phyloP scores from a whole-genome alignment of 2,888 invertebrate genomes.

The Thereva nobilitata region DNA sequence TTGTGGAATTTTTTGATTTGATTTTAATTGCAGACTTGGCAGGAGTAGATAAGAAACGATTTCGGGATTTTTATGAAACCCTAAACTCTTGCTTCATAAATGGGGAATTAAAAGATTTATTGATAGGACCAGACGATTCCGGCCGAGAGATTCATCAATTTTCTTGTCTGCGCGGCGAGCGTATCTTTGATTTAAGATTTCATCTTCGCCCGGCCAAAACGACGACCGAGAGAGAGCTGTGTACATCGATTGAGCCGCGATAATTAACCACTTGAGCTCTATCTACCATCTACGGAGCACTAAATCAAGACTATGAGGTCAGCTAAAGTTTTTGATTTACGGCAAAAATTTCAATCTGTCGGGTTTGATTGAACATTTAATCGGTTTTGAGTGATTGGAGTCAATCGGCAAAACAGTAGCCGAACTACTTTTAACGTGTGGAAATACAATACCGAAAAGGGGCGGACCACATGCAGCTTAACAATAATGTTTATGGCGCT shows the following conservation, averaged over 20 bases:
- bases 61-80: conserved; percentile 22
- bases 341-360: conserved; percentile 33
- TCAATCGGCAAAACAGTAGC: conserved; percentile 32
- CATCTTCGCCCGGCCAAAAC: background rate
- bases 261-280: conserved; percentile 29
- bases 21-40: conserved; percentile 41
- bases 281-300: conserved; percentile 19
- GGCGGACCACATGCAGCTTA: conserved; percentile 17
- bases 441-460: conserved; percentile 30
- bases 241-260: conserved; percentile 7
- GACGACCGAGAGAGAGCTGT: conserved; percentile 2
- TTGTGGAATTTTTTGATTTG: conserved; percentile 41
- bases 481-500: background rate
- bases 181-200: conserved; percentile 36
- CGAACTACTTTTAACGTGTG: conserved; percentile 26
- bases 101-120: conserved; percentile 32
- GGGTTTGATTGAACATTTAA: conserved; percentile 31
- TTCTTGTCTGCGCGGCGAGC: conserved; percentile 37
- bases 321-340: conserved; percentile 27
- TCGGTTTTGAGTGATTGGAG: conserved; percentile 24
- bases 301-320: conserved; percentile 16
- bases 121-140: conserved; percentile 27
- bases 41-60: conserved; percentile 29
- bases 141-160: conserved; percentile 36
- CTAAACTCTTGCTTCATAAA: conserved; percentile 2